Evolutionary conservation across 2,797 vertebrate species (phyloP).

Genomic region (Neostethus bicornis): DNA sequence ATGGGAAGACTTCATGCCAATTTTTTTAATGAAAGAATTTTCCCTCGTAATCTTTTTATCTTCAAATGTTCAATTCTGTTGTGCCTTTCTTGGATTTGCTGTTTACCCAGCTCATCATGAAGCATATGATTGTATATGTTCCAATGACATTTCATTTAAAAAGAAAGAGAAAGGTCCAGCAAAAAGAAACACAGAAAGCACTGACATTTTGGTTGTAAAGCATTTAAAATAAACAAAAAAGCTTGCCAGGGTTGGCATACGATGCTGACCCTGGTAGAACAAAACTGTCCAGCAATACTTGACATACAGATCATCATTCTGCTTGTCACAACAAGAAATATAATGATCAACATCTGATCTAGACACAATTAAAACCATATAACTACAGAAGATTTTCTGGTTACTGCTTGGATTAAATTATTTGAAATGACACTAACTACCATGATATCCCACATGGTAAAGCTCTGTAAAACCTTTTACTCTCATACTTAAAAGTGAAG

Average conservation of each 20-base stretch:
- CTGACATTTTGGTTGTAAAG: no score
- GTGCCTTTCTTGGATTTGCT: constrained; percentile 26
- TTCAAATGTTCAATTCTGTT: constrained; percentile 9
- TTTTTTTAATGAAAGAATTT: background rate
- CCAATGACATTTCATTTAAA: constrained; percentile 14
- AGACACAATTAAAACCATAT: no score
- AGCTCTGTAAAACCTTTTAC: constrained; percentile 30
- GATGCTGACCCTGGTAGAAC: no score
- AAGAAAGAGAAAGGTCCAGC: constrained; percentile 11
- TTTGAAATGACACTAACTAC: no score
- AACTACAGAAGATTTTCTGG: constrained; percentile 9
- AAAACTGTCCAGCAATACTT: no score
- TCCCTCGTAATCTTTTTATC: constrained; percentile 3
- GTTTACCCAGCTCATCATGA: background rate
- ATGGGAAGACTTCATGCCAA: background rate
- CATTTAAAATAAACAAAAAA: no score
- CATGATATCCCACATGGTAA: constrained; percentile 11
- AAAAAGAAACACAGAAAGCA: no score
- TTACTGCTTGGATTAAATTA: no score
- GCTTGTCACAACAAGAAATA: no score
- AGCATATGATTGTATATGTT: constrained; percentile 10
- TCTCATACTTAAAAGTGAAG: constrained; percentile 31
- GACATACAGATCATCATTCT: no score
- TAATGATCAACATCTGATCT: no score
- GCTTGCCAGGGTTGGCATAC: no score